Evolutionary conservation across 2,113 vertebrate species (phyloP), one percentile per base, ranked within the genome.

Genomic region (Gasterosteus nipponicus): DNA sequence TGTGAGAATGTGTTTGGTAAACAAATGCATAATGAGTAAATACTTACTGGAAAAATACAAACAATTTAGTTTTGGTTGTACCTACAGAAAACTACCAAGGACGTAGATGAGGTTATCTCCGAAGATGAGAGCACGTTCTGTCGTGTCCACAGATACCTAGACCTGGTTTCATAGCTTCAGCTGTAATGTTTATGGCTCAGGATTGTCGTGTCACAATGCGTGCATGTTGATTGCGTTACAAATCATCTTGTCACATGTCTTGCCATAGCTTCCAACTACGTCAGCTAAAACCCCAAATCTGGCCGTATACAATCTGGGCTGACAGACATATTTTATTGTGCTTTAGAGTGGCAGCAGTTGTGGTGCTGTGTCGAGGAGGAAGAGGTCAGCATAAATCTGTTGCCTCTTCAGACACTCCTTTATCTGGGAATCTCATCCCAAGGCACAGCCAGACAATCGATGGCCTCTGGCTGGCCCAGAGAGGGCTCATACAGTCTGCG

Each of bases 351-450:
- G 54, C 44, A 41, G 51, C 66, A 16, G 66, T 60, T 54, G 77
- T 60, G 47, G 46, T 15, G 22, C 60, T 57, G 35, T 39, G 81
- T 53, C 22, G 26, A 49, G 11, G 64, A 62, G 66, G 10, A 44
- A 81, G 66, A 72, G 73, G 80, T 85, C 76, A 68, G 56, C 61
- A 15, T 75, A 68, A 69, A 69, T 85, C 63, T 69, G 62, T 61
- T 58, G 58, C 61, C 74, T 72, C 61, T 64, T 75, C 66, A 60
- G 66, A 56, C 2, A 10, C 51, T 61, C 70, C 66, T 68, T 80
- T 77, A 83, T 77, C 80, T 77, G 41, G 42, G 56, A 80, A 80
- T 75, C 65, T 74, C 76, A 68, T 75, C 68, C 76, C 59, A 59
- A 69, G 38, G 62, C 73, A 76, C 67, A 66, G 47, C 41, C 75